Conservation (phyloP, 2,888 invertebrate genomes). For the Leptura quadrifasciata region DNA sequence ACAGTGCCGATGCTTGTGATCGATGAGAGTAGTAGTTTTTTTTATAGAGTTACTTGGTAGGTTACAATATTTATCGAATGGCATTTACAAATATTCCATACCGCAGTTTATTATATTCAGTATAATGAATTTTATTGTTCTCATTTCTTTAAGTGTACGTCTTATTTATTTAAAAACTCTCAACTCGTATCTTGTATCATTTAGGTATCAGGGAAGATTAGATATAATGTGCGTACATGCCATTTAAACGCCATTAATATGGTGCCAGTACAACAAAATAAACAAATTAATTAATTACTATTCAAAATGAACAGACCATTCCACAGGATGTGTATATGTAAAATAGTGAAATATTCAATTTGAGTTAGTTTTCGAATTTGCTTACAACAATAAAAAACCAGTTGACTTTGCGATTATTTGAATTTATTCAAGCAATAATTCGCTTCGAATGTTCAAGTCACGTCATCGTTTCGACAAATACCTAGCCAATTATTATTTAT, state of each 20-base stretch:
- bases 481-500: conserved; percentile 47
- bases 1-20: too few relatives aligned
- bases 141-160: not conserved
- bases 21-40: too few relatives aligned
- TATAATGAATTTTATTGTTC: not conserved
- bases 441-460: conserved; percentile 38
- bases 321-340: conserved; percentile 23
- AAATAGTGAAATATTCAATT: conserved; percentile 26
- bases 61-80: too few relatives aligned
- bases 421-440: conserved; percentile 34
- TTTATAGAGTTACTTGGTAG: too few relatives aligned
- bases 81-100: too few relatives aligned
- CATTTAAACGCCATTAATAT: conserved; percentile 4
- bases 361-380: conserved; percentile 21
- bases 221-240: not conserved
- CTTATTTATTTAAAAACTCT: not conserved
- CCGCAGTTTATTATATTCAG: not conserved
- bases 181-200: conserved; percentile 7
- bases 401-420: conserved; percentile 50
- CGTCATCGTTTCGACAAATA: conserved; percentile 49
- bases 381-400: conserved; percentile 42
- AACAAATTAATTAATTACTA: conserved; percentile 20
- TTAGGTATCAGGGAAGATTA: not conserved
- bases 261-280: conserved; percentile 3
- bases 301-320: conserved; percentile 9